Evolutionary conservation across 2,113 vertebrate species (phyloP).

Genomic region (Cervus canadensis): DNA sequence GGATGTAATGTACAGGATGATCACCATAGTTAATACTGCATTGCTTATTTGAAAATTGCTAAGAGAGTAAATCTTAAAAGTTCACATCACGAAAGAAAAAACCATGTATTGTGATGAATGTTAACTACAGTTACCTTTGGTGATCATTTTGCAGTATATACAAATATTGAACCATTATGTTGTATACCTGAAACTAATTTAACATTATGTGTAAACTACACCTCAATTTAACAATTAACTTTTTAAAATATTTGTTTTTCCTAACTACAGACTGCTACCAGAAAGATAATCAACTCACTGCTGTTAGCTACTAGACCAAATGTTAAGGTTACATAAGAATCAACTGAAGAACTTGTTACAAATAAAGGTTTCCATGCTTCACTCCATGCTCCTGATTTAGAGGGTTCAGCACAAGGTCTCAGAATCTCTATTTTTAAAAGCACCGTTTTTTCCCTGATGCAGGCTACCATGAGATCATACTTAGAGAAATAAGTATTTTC

Average conservation of each 20-base stretch:
- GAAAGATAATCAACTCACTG: not conserved
- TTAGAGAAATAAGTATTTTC: slow-evolving; percentile 5
- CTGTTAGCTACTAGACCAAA: not conserved
- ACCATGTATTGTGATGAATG: not conserved
- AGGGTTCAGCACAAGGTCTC: not conserved
- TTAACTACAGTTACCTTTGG: not conserved
- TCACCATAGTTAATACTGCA: not conserved
- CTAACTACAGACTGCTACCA: not conserved
- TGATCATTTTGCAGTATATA: not conserved
- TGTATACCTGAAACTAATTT: not conserved
- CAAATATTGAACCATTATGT: not conserved
- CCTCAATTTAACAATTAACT: not conserved
- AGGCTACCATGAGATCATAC: not conserved
- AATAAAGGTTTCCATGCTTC: not conserved
- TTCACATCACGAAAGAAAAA: not conserved
- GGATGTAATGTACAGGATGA: not conserved
- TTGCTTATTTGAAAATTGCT: not conserved
- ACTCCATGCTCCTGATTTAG: not conserved
- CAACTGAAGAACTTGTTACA: not conserved
- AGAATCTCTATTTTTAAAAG: not conserved
- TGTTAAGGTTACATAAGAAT: not conserved
- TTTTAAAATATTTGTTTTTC: not conserved
- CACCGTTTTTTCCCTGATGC: not conserved
- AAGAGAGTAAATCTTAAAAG: not conserved
- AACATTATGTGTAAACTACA: not conserved